Percentiles rank a stretch among this genome's conserved stretches.
Evolutionary conservation across 2,888 invertebrate genomes (phyloP).

Genomic region (Pomacea canaliculata): DNA sequence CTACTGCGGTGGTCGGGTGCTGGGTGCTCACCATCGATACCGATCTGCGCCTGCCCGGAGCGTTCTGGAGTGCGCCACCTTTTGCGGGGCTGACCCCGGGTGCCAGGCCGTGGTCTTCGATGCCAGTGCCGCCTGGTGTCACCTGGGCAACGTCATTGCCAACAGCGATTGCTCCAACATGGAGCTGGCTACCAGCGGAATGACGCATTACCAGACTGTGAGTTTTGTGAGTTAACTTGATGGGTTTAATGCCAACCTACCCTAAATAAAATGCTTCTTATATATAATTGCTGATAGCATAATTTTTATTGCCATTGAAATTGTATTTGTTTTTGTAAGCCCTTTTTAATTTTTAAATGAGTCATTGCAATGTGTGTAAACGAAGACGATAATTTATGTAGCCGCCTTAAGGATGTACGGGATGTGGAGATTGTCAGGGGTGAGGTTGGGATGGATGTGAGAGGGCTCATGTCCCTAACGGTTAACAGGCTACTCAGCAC

Average conservation of each 20-base stretch:
- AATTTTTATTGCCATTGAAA: too few species aligned
- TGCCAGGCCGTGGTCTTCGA: constrained; percentile 8
- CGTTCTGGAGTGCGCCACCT: constrained; percentile 4
- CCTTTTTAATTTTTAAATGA: too few species aligned
- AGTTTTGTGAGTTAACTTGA: neutral
- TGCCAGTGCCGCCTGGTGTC: neutral
- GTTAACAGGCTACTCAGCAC: too few species aligned
- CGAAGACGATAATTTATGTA: too few species aligned
- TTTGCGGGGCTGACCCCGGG: neutral
- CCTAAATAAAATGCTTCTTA: too few species aligned
- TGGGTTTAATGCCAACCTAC: neutral
- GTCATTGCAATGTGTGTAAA: too few species aligned
- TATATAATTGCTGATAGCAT: too few species aligned
- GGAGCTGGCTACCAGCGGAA: neutral
- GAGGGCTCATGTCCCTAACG: too few species aligned
- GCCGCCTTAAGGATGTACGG: too few species aligned
- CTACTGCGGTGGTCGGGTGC: constrained; percentile 2
- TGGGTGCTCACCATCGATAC: neutral
- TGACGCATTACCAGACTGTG: constrained; percentile 11
- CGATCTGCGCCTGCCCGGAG: neutral
- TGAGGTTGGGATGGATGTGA: too few species aligned
- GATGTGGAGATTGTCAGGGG: too few species aligned
- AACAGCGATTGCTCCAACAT: constrained; percentile 12
- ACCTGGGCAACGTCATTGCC: constrained; percentile 10
- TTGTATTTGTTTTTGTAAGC: too few species aligned